phyloP scores from a whole-genome alignment of 2,888 invertebrate species.

The Lithophane ornitopus region DNA sequence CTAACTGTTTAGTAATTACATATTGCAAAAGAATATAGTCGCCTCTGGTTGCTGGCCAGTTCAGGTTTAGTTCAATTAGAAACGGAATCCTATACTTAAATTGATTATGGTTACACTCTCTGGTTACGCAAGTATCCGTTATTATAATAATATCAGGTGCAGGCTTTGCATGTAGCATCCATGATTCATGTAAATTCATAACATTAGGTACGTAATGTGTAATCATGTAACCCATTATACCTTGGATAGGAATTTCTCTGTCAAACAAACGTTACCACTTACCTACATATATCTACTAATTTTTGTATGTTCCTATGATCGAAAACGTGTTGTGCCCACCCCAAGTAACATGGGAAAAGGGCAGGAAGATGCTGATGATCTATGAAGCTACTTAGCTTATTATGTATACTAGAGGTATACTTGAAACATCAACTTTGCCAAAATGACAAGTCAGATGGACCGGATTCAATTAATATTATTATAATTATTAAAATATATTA shows the following conservation, averaged over 20 bases:
- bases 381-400: background rate
- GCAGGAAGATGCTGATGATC: background rate
- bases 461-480: background rate
- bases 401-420: no score
- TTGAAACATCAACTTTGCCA: background rate
- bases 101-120: background rate
- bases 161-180: background rate
- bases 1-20: background rate
- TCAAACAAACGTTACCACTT: background rate
- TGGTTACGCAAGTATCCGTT: slow-evolving; percentile 10
- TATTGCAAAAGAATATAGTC: background rate
- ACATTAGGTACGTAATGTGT: background rate
- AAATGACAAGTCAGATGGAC: background rate
- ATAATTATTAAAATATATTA: background rate
- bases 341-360: background rate
- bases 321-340: background rate
- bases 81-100: background rate
- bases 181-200: slow-evolving; percentile 13
- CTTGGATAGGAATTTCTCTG: slow-evolving; percentile 20
- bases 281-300: background rate
- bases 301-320: background rate
- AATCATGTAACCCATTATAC: slow-evolving; percentile 15
- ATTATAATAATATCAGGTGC: slow-evolving; percentile 38
- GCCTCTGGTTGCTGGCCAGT: slow-evolving; percentile 7
- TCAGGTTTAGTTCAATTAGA: slow-evolving; percentile 17